Base-by-base conservation (phyloP, 2,888 invertebrate genomes). In the Epinotia nisella region DNA sequence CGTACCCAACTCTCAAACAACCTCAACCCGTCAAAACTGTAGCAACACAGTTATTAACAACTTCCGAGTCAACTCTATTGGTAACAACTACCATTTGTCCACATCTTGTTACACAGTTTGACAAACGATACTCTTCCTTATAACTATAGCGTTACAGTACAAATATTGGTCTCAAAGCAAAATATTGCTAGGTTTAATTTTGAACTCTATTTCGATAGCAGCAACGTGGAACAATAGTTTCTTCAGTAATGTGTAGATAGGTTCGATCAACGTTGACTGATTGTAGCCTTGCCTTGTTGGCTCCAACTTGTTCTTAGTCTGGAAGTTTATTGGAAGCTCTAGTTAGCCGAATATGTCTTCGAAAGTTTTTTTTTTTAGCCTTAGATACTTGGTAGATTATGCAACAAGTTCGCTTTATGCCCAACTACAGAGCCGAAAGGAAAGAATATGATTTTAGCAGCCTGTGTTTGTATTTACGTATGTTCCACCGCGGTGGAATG, bases 11-110 rank as follows among this genome's bases (percentile, higher is more conserved):
- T 61, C 13, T 41, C 41, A 24, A 45, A 45, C 15, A 65, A 55
- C 45, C 45, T 45, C 13, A 13, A 67, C n/a, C 56, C 10, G 66
- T 21, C 45, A 24, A 58, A 24, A 24, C 61, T 62, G n/a, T 24
- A 45, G 21, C 55, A n/a, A 55, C 41, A 67, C 41, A n/a, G 55
- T 56, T 45, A 56, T 45, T 58, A 67, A 51, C 53, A 67, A 45
- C 66, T 7, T 29, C 19, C 41, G n/a, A 67, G 56, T 24, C 10
- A 58, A 45, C 15, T 13, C 21, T 62, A 39, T 45, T 24, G 24
- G 53, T 17, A 29, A 58, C n/a, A 29, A 49, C 45, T 58, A 41
- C 41, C 13, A 59, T 59, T 68, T 68, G 49, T 68, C 68, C 0
- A 41, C 67, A 68, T 59, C 58, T 68, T 68, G 24, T 17, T 19